phyloP scores from a whole-genome alignment of 2,113 vertebrate genomes.

The Nymphicus hollandicus region DNA sequence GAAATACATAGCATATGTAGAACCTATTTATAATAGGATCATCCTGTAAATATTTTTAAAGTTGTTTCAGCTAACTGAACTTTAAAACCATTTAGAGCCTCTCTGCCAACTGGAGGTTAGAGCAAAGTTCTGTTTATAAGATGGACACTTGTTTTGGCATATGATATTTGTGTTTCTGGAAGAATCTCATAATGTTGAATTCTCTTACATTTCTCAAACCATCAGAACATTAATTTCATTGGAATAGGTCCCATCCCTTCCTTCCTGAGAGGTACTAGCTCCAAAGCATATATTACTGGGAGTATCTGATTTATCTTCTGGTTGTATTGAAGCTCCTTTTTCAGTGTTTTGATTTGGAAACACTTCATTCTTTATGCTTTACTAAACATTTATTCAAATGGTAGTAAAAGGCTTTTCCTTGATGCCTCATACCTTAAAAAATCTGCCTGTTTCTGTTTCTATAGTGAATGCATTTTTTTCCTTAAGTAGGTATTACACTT shows the following conservation, averaged over 20 bases:
- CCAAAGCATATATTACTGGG: not conserved
- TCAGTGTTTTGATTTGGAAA: not conserved
- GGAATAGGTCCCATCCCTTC: not conserved
- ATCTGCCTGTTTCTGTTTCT: not conserved
- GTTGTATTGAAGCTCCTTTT: not conserved
- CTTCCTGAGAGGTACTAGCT: not conserved
- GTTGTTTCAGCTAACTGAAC: not conserved
- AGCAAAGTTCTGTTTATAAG: not conserved
- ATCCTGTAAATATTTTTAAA: conserved; percentile 7
- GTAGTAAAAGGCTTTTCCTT: not conserved
- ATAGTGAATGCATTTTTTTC: not conserved
- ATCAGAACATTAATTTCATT: not conserved
- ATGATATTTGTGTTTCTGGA: not conserved
- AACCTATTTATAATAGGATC: not conserved
- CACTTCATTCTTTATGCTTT: not conserved
- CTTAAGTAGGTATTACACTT: not conserved
- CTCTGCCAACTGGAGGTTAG: not conserved
- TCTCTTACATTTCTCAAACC: not conserved
- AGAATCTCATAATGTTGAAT: not conserved
- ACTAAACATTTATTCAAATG: not conserved
- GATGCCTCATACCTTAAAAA: not conserved
- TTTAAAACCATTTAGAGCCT: not conserved
- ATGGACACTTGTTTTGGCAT: not conserved
- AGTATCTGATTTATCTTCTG: not conserved
- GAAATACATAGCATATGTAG: conserved; percentile 14